A percentile compares a stretch with the other conserved stretches of the same genome.
Conservation (phyloP, 2,888 invertebrate species). For the Lasioglossum marginatum region DNA sequence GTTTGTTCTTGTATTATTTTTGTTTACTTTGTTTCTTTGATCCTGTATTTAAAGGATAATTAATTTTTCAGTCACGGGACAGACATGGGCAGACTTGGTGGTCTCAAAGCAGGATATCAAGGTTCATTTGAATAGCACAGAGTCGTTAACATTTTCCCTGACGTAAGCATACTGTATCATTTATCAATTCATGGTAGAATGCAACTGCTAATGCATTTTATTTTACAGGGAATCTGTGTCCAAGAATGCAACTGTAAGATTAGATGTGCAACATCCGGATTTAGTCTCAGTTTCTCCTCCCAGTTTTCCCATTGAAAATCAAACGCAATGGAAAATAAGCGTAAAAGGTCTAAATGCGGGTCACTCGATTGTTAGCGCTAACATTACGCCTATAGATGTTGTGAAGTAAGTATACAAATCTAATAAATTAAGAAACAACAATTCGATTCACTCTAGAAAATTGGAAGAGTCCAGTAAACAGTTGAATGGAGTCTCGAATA, state of each 20-base stretch:
- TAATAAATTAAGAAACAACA: neutral
- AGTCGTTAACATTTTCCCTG: conserved; percentile 86
- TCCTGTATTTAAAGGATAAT: neutral
- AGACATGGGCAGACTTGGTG: conserved; percentile 82
- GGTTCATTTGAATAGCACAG: conserved; percentile 86
- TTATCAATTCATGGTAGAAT: neutral
- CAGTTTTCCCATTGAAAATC: conserved; percentile 72
- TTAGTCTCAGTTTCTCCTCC: conserved; percentile 87
- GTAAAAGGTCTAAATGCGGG: conserved; percentile 89
- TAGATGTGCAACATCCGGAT: conserved; percentile 88
- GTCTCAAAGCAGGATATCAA: conserved; percentile 87
- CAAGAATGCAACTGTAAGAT: conserved; percentile 85
- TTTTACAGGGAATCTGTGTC: conserved; percentile 66
- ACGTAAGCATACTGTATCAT: conserved; percentile 85
- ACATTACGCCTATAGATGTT: conserved; percentile 86
- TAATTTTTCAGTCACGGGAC: conserved; percentile 65
- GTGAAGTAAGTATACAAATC: conserved; percentile 83
- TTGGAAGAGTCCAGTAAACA: neutral
- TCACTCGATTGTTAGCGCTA: conserved; percentile 88
- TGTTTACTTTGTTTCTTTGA: neutral
- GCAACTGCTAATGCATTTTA: neutral
- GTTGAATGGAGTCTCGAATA: neutral
- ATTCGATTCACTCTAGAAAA: neutral
- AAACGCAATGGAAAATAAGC: conserved; percentile 81
- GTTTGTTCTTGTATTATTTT: neutral